Percentiles rank a stretch among this genome's conserved stretches.
These are phyloP conservation scores for Siniperca obscura DNA, from an alignment of 2,797 vertebrate genomes.

Conservation along the genomic window DNA sequence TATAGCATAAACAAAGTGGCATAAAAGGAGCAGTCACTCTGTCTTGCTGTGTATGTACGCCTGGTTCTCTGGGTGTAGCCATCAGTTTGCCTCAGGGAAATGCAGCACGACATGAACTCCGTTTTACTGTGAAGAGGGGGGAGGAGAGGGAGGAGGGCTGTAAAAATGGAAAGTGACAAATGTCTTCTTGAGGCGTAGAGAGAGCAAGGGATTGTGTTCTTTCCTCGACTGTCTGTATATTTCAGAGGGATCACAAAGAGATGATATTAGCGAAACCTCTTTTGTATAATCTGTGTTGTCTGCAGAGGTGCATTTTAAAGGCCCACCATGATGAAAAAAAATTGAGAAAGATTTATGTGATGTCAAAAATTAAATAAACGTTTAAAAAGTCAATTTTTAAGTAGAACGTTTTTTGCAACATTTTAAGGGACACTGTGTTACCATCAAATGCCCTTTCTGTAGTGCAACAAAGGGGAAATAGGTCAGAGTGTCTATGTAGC, in stretches of 20 bases:
- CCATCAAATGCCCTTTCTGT: conserved; percentile 16
- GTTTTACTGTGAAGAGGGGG: conserved; percentile 49
- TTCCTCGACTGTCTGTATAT: conserved; percentile 23
- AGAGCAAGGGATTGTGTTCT: conserved; percentile 41
- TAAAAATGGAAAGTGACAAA: conserved; percentile 70
- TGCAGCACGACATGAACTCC: conserved; percentile 65
- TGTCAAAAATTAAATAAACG: background rate
- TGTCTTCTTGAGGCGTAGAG: conserved; percentile 59
- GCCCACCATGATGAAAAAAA: background rate
- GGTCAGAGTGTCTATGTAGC: conserved; percentile 7
- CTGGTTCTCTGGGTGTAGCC: conserved; percentile 60
- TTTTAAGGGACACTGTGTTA: background rate
- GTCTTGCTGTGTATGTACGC: conserved; percentile 46
- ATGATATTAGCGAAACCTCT: background rate
- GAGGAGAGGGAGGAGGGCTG: background rate
- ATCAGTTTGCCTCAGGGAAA: conserved; percentile 70
- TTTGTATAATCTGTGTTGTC: background rate
- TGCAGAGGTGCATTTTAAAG: conserved; percentile 3
- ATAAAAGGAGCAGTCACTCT: conserved; percentile 69
- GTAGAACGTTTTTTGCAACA: background rate
- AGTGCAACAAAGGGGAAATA: conserved; percentile 6
- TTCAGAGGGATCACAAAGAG: conserved; percentile 15
- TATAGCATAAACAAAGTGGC: conserved; percentile 63
- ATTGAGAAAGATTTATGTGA: background rate
- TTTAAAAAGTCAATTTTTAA: conserved; percentile 9